Conservation (phyloP, 92 coral and sea anemone species). For the Zoanthus solanderi region DNA sequence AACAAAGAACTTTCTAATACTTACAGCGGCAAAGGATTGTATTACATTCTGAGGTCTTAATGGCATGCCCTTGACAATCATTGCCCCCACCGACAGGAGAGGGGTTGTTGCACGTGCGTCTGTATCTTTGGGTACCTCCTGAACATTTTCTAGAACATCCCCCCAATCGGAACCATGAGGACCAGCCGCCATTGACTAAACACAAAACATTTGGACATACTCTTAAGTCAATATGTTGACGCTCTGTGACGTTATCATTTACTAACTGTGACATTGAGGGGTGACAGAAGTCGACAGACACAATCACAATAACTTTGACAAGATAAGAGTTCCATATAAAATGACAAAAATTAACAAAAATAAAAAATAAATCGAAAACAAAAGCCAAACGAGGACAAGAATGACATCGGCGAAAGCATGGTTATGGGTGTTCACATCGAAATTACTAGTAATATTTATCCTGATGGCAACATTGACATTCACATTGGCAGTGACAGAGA, state of each 20-base stretch:
- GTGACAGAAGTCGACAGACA: no score
- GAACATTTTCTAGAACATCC: background rate
- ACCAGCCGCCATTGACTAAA: slow-evolving; percentile 23
- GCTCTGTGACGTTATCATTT: background rate
- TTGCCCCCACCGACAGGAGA: background rate
- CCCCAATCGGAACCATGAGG: background rate
- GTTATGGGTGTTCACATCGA: no score
- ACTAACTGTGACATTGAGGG: no score
- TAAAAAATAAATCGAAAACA: no score
- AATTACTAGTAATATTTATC: no score
- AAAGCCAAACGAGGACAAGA: no score
- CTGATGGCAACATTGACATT: no score
- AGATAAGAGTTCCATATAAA: no score
- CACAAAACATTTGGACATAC: background rate
- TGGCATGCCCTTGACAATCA: background rate
- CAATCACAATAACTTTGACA: no score
- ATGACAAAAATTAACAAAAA: no score
- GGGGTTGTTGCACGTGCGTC: background rate
- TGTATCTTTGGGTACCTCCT: background rate
- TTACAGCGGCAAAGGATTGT: background rate
- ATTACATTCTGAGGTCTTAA: background rate
- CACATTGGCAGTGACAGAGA: no score
- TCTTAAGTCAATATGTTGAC: background rate
- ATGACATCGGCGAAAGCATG: no score
- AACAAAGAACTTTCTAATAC: background rate